These are phyloP conservation scores for Drosophila jambulina DNA, from an alignment of 1,140 invertebrate genomes.

Conservation along the genomic window DNA sequence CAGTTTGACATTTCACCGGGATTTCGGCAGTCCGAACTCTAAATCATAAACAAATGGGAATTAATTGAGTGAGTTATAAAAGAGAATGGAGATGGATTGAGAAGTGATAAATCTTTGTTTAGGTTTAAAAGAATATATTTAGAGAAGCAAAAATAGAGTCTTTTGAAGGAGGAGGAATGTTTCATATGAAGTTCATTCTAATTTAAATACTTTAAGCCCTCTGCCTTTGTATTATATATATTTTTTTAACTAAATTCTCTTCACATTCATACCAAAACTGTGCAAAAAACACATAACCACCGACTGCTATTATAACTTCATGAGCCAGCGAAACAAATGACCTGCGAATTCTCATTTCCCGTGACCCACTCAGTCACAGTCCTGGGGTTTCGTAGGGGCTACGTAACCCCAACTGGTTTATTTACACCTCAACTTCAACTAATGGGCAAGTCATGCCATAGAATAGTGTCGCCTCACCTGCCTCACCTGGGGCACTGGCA, in stretches of 20 bases:
- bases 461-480: constrained; percentile 26
- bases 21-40: background rate
- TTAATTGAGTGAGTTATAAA: constrained; percentile 11
- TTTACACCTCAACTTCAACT: constrained; percentile 55
- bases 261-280: background rate
- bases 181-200: background rate
- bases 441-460: constrained; percentile 67
- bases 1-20: constrained; percentile 28
- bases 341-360: constrained; percentile 32
- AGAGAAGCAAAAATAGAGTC: too few relatives aligned
- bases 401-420: constrained; percentile 40
- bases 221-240: background rate
- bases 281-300: background rate
- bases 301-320: constrained; percentile 16
- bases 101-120: background rate
- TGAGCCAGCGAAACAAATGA: constrained; percentile 16
- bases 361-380: constrained; percentile 29
- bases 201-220: background rate
- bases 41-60: constrained; percentile 18
- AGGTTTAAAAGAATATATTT: background rate
- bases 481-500: background rate
- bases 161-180: too few relatives aligned
- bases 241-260: background rate
- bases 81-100: background rate
- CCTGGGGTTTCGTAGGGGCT: background rate